Evolutionary conservation across 2,113 vertebrate genomes (phyloP), one percentile per base, ranked within the genome.

Genomic region (Heterocephalus glaber): DNA sequence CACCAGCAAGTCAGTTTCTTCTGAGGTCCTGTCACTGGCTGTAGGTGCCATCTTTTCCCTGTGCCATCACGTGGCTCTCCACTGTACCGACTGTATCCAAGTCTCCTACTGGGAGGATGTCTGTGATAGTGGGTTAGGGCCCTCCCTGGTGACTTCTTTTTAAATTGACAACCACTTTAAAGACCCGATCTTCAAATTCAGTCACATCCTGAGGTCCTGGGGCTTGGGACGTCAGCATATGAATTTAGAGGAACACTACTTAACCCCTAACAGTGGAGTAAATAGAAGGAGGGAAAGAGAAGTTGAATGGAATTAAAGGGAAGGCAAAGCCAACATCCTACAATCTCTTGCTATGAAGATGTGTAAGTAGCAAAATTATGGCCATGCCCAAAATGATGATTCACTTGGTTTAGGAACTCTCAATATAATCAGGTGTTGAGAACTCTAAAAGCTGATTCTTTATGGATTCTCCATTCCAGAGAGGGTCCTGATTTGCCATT

Each of bases 271-370:
- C 1, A 81, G 24, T 35, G 44, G 30, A 10, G 7, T 20, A 52
- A 65, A 1, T 38, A 2, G 28, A 22, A 13, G 68, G 47, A 79
- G 1, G 7, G 0, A 70, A 12, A 14, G 20, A 77, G 38, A 84
- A 35, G 30, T 54, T 52, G 38, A 90, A 68, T 16, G 41, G 63
- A 83, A 58, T 20, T 82, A 63, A 63, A 28, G 14, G 14, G 47
- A 49, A 28, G 1, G 52, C 54, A 70, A 94, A 92, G 61, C 35
- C 14, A 66, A 1, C 14, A 33, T 61, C 65, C 61, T 89, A 44
- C 19, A 70, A 44, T n/a, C 33, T 87, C 33, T 38, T 90, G 17
- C 91, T 87, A 16, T 74, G 54, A 96, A 79, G 26, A 16, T 85
- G 54, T 63, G 77, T 76, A 58, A 86, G 52, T 12, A 93, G 28